Conservation (phyloP, 2,888 invertebrate species). For the Hanleya hanleyi region DNA sequence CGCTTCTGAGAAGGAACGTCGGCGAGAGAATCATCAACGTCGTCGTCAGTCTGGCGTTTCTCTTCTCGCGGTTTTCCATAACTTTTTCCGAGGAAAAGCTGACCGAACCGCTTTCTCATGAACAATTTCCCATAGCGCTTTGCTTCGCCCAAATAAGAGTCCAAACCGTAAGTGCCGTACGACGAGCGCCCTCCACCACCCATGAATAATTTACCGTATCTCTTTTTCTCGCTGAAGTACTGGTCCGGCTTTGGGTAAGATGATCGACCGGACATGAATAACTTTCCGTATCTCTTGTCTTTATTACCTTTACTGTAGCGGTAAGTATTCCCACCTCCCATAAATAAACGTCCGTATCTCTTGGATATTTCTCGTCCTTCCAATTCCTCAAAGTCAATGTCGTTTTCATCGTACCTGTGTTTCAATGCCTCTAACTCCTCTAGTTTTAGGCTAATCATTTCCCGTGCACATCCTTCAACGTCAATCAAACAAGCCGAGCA, state of each 20-base stretch:
- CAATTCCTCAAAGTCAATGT: neutral
- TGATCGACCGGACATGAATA: neutral
- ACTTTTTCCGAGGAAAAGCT: neutral
- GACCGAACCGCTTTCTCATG: neutral
- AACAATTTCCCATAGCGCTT: neutral
- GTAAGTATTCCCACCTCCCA: neutral
- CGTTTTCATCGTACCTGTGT: neutral
- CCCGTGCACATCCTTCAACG: neutral
- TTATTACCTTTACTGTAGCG: neutral
- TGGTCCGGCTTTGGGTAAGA: neutral
- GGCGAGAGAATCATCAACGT: neutral
- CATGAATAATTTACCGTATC: constrained; percentile 1
- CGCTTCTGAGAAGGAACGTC: neutral
- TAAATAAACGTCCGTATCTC: neutral
- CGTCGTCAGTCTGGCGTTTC: neutral
- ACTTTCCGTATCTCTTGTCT: neutral
- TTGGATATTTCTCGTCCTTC: neutral
- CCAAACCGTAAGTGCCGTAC: neutral
- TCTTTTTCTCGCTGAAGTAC: neutral
- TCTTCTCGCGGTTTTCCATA: neutral
- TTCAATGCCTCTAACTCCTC: neutral
- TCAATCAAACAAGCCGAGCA: neutral
- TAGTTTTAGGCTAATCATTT: neutral
- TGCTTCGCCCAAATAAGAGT: neutral
- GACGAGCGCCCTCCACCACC: neutral